Evolutionary conservation across 2,113 vertebrate genomes (phyloP).

Genomic region (Acinonyx jubatus): DNA sequence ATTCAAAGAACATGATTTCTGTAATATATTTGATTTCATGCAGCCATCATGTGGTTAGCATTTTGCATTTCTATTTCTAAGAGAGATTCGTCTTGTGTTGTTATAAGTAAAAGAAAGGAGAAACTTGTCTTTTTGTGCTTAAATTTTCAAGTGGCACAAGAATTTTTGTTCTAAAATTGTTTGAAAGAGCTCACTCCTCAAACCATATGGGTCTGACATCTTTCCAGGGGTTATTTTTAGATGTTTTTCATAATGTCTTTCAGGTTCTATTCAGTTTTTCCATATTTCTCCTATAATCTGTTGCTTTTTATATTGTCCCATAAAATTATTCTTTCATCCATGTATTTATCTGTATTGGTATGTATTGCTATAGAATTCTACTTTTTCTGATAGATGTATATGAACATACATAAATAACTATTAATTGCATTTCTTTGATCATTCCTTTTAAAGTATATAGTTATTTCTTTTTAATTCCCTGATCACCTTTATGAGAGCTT

Average conservation of each 20-base stretch:
- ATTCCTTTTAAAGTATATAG: neutral
- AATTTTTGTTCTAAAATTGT: constrained; percentile 7
- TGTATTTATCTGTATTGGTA: neutral
- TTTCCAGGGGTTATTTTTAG: neutral
- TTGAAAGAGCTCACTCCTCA: neutral
- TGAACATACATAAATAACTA: neutral
- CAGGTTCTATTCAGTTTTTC: neutral
- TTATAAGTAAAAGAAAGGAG: neutral
- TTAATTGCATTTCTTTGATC: neutral
- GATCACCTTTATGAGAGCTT: neutral
- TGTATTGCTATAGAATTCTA: neutral
- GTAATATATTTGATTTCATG: constrained; percentile 26
- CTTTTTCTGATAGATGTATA: neutral
- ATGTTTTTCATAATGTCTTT: constrained; percentile 1
- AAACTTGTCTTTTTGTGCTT: neutral
- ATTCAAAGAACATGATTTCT: constrained; percentile 17
- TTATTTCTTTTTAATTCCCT: constrained; percentile 42
- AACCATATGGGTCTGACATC: neutral
- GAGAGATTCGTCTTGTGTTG: neutral
- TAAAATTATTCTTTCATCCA: neutral
- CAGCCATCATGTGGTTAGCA: neutral
- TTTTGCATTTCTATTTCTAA: constrained; percentile 25
- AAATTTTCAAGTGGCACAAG: neutral
- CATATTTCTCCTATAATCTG: neutral
- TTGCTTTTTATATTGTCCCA: neutral